Percentiles rank a stretch among this genome's conserved stretches.
These are phyloP conservation scores for Balearica regulorum DNA, from an alignment of 2,797 vertebrate genomes.

Conservation along the genomic window DNA sequence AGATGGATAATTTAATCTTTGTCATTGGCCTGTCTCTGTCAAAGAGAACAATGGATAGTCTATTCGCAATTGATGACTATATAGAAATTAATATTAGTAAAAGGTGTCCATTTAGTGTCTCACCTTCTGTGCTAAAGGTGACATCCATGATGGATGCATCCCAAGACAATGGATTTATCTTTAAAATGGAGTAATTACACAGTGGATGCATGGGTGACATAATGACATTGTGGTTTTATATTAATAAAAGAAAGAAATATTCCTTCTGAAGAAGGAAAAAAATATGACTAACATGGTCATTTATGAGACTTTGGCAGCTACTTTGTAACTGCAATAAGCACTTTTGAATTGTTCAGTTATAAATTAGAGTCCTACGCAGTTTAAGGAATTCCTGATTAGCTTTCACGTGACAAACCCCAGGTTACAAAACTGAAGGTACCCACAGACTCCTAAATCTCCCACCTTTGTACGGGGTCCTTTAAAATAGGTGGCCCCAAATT, in stretches of 20 bases:
- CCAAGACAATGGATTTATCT: constrained; percentile 89
- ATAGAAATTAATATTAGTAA: constrained; percentile 89
- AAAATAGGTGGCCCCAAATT: neutral
- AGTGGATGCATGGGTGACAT: constrained; percentile 85
- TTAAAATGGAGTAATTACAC: constrained; percentile 93
- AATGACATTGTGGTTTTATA: constrained; percentile 84
- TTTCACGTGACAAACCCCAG: neutral
- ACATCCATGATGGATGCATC: constrained; percentile 91
- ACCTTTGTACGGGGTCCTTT: neutral
- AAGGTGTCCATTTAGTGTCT: constrained; percentile 88
- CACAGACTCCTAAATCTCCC: neutral
- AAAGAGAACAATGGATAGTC: constrained; percentile 86
- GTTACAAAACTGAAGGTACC: neutral
- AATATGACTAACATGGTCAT: constrained; percentile 37
- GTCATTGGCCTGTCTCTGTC: constrained; percentile 87
- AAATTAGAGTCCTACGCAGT: neutral
- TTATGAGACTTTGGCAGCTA: constrained; percentile 39
- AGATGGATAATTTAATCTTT: constrained; percentile 82
- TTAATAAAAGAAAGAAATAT: constrained; percentile 79
- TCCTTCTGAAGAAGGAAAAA: constrained; percentile 38
- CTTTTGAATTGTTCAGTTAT: neutral
- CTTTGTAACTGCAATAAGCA: constrained; percentile 20
- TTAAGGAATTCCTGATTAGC: neutral
- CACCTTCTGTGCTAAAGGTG: constrained; percentile 83
- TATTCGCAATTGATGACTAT: constrained; percentile 86